Evolutionary conservation across 2,888 invertebrate genomes (phyloP).

Genomic region (Idaea biselata): DNA sequence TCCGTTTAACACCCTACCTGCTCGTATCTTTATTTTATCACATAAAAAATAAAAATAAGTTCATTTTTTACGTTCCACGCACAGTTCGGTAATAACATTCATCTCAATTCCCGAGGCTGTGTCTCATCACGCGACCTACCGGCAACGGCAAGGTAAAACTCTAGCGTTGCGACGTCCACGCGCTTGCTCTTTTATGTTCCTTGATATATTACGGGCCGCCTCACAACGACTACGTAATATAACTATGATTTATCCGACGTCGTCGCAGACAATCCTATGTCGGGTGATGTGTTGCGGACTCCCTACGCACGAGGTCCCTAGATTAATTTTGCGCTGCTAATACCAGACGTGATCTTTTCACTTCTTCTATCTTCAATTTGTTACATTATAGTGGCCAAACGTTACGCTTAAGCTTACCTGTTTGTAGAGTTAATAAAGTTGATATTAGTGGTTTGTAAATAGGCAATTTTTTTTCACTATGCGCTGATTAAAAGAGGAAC

Average conservation of each 20-base stretch:
- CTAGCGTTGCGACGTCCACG: conserved; percentile 34
- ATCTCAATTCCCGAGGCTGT: conserved; percentile 41
- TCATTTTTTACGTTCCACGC: not conserved
- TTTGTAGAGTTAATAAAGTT: not conserved
- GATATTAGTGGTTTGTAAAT: not conserved
- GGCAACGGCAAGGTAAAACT: conserved; percentile 18
- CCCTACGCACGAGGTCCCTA: conserved; percentile 37
- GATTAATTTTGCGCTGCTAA: conserved; percentile 55
- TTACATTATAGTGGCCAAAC: conserved; percentile 29
- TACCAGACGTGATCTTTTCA: conserved; percentile 54
- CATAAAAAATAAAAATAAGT: conserved; percentile 1
- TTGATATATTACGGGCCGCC: conserved; percentile 62
- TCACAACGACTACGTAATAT: conserved; percentile 64
- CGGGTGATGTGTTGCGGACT: conserved; percentile 53
- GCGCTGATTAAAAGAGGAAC: conserved; percentile 62
- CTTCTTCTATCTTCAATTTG: conserved; percentile 40
- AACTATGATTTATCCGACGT: conserved; percentile 58
- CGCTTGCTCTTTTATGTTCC: conserved; percentile 51
- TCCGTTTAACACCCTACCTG: not conserved
- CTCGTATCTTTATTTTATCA: conserved; percentile 7
- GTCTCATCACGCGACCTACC: conserved; percentile 34
- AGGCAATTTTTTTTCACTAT: conserved; percentile 31
- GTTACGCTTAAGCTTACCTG: not conserved
- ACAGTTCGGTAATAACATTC: conserved; percentile 36
- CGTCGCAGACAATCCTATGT: conserved; percentile 52